Evolutionary conservation across 1,140 invertebrate species (phyloP), one percentile per base, ranked within the genome.

Genomic region (Apolygus lucorum): DNA sequence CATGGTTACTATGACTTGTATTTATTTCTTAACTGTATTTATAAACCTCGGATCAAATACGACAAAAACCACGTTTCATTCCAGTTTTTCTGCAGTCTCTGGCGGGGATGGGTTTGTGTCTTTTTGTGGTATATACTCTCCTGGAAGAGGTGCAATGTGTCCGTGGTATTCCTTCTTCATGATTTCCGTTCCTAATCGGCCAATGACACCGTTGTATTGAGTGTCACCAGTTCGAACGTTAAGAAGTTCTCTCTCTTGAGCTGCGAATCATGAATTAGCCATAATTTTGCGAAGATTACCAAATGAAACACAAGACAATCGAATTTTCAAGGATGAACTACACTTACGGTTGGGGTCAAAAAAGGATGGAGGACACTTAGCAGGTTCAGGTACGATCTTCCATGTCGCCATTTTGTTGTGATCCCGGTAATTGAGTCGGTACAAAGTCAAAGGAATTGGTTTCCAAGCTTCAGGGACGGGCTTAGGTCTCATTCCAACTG

Each of bases 121-220:
- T 4, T 59, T 24, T 11, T 14, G 11, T 22, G 11, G 8, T 22
- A 13, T 22, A 21, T 17, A 59, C 22, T 59, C 11, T 11, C 54
- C 54, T 59, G 54, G 54, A 14, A 59, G 22, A 59, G 54, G 54
- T 4, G 11, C 4, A 4, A 59, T 59, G 4, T 59, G 11, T 4
- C 54, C 54, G 54, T 59, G 54, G 22, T 59, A 59, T 22, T 59
- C 54, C 22, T 22, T 59, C 22, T 59, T 59, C 4, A 59, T 59
- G 4, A 59, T 21, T 59, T 59, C 54, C 13, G 13, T 59, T 13
- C 54, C 54, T 22, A 59, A 59, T 17, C 22, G 11, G 4, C 54
- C 54, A 59, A 59, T 59, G 11, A 59, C 54, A 21, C 22, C 54
- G 11, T 59, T 21, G 22, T 59, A 59, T 22, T 59, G 8, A 4